Conservation (phyloP, 2,888 invertebrate genomes). For the Mamestra brassicae region DNA sequence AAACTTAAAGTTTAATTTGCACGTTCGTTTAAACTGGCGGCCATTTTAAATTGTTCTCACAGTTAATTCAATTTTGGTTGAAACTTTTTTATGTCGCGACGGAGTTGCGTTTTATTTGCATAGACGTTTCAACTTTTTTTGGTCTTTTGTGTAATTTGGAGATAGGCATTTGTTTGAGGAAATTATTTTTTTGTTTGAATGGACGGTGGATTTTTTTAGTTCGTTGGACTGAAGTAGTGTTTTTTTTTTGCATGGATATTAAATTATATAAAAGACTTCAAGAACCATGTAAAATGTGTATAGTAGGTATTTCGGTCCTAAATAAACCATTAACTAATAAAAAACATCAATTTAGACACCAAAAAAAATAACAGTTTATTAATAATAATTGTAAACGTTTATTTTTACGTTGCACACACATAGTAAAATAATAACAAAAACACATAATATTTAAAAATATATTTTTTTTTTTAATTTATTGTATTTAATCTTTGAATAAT, state of each 20-base stretch:
- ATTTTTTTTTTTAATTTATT: too few relatives aligned
- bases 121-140: constrained; percentile 27
- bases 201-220: background rate
- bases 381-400: too few relatives aligned
- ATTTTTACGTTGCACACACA: too few relatives aligned
- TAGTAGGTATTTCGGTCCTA: background rate
- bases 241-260: background rate
- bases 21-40: constrained; percentile 47
- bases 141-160: constrained; percentile 20
- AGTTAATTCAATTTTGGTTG: constrained; percentile 70
- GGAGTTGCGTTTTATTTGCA: constrained; percentile 55
- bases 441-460: too few relatives aligned
- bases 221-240: background rate
- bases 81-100: constrained; percentile 65
- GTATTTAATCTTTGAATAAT: too few relatives aligned
- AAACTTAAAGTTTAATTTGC: constrained; percentile 63
- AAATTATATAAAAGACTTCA: too few relatives aligned
- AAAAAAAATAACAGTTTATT: too few relatives aligned
- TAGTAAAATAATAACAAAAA: too few relatives aligned
- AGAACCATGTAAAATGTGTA: too few relatives aligned
- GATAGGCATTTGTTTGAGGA: constrained; percentile 17
- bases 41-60: constrained; percentile 69
- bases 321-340: too few relatives aligned
- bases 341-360: too few relatives aligned
- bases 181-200: background rate